Percentiles rank a stretch among this genome's conserved stretches.
Evolutionary conservation across 2,888 invertebrate genomes (phyloP).

Genomic region (Pristionchus mayeri): DNA sequence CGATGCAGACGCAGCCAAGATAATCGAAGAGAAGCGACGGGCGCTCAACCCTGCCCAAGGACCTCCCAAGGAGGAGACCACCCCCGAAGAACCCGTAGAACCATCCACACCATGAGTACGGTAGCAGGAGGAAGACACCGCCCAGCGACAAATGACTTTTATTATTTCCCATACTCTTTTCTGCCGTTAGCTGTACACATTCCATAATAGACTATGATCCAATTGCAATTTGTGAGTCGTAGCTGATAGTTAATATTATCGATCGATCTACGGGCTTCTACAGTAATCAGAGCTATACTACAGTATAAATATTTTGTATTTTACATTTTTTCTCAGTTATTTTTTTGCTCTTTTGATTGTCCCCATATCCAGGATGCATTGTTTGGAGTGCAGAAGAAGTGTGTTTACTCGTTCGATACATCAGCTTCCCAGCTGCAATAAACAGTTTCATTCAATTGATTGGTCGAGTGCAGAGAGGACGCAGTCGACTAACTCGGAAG

Average conservation of each 20-base stretch:
- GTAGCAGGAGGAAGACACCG: slow-evolving; percentile 4
- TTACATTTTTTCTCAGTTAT: not conserved
- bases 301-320: slow-evolving; percentile 6
- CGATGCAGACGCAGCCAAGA: slow-evolving; percentile 19
- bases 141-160: not conserved
- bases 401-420: too few relatives aligned
- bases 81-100: not conserved
- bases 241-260: not conserved
- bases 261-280: slow-evolving; percentile 27
- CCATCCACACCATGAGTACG: slow-evolving; percentile 36
- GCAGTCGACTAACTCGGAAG: not conserved
- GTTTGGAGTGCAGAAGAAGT: not conserved
- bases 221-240: not conserved
- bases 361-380: not conserved
- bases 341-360: not conserved
- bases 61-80: not conserved
- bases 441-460: not conserved
- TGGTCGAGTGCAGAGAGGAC: not conserved
- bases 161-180: not conserved
- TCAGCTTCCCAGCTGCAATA: not conserved
- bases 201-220: slow-evolving; percentile 19
- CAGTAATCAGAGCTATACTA: slow-evolving; percentile 4
- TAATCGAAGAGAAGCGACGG: slow-evolving; percentile 7
- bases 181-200: slow-evolving; percentile 28
- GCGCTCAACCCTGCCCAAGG: not conserved